Evolutionary conservation across 1,140 invertebrate species (phyloP).

Genomic region (Tribolium madens): DNA sequence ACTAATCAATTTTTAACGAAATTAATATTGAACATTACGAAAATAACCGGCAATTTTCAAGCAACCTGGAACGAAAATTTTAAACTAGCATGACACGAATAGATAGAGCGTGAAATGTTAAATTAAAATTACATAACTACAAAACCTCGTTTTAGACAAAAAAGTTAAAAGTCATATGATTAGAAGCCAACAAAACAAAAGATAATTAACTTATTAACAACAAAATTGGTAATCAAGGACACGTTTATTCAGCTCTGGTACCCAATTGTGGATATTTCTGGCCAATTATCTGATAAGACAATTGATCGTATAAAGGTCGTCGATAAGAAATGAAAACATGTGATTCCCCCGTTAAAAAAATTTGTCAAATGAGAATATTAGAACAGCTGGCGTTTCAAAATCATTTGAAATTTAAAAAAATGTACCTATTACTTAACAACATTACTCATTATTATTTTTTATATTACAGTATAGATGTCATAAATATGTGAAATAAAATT

Average conservation of each 20-base stretch:
- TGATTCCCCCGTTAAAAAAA: background rate
- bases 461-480: background rate
- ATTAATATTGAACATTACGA: background rate
- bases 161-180: background rate
- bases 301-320: background rate
- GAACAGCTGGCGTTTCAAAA: background rate
- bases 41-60: conserved; percentile 10
- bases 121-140: conserved; percentile 9
- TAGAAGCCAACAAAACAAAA: background rate
- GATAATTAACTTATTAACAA: background rate
- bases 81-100: conserved; percentile 2
- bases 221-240: background rate
- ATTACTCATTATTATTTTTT: background rate
- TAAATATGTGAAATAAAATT: background rate
- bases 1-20: background rate
- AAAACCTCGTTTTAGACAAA: background rate
- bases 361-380: background rate
- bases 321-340: background rate
- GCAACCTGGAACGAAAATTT: conserved; percentile 16
- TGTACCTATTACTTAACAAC: background rate
- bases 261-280: background rate
- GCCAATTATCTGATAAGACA: background rate
- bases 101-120: conserved; percentile 30
- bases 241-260: background rate
- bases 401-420: background rate